These are phyloP conservation scores for Phrixothrix hirtus DNA, from an alignment of 2,888 invertebrate genomes.

Conservation along the genomic window DNA sequence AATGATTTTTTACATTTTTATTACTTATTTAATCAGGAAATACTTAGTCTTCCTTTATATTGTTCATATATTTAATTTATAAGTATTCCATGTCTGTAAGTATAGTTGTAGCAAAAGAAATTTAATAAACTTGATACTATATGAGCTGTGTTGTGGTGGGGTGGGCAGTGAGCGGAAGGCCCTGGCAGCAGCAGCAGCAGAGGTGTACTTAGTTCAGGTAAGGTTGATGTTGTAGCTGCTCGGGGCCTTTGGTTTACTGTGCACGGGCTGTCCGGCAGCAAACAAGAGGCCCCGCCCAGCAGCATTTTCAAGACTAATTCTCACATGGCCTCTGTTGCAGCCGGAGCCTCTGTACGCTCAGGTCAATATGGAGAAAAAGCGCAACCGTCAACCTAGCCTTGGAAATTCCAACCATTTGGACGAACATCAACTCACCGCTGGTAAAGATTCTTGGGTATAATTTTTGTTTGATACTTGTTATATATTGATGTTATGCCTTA, in stretches of 20 bases:
- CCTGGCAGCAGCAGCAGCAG: conserved; percentile 48
- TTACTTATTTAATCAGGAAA: conserved; percentile 36
- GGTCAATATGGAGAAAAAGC: conserved; percentile 68
- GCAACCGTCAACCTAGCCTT: conserved; percentile 58
- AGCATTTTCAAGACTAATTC: conserved; percentile 33
- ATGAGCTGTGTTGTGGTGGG: conserved; percentile 47
- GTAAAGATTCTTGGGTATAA: conserved; percentile 57
- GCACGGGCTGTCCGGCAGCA: conserved; percentile 44
- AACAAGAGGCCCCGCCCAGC: conserved; percentile 56
- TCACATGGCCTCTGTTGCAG: conserved; percentile 46
- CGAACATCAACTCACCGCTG: conserved; percentile 47
- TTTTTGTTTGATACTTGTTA: conserved; percentile 41
- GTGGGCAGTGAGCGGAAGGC: conserved; percentile 51
- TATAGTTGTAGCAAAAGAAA: conserved; percentile 42
- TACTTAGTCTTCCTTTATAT: conserved; percentile 41
- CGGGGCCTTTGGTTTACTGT: conserved; percentile 57
- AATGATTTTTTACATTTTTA: conserved; percentile 36
- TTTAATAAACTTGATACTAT: conserved; percentile 46
- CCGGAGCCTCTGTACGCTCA: conserved; percentile 68
- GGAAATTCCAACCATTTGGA: conserved; percentile 49
- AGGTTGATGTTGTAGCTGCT: conserved; percentile 54
- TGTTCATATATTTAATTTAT: conserved; percentile 33
- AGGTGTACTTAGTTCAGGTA: conserved; percentile 52
- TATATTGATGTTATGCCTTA: conserved; percentile 55
- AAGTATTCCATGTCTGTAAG: conserved; percentile 38